Evolutionary conservation across 2,113 vertebrate species (phyloP), one percentile per base, ranked within the genome.

Genomic region (Ophiodon elongatus): DNA sequence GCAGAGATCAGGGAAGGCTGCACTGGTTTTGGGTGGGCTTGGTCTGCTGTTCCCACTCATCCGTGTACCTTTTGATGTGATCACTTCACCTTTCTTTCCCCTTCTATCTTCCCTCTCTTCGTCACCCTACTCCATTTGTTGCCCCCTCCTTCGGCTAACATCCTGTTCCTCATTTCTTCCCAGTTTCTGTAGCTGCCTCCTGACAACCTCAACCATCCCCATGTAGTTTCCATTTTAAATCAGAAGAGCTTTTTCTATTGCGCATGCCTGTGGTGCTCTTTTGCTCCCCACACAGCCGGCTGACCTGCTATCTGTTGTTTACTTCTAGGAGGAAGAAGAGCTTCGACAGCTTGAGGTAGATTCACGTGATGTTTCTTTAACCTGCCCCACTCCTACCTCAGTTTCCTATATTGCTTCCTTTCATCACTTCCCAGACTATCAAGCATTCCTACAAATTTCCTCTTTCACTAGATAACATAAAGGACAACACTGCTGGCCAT

Each of bases 311-410:
- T 94, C 81, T 94, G 76, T 91, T 89, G 80, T 92, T 67, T 37
- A 60, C 75, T 78, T 93, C 54, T 90, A 96, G 95, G 95, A 96
- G 47, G 95, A 96, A 92, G 95, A 96, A 90, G 95, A 96, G 85
- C 94, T 96, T 37, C 93, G 27, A 54, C 85, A 95, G 84, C 95
- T 96, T 92, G 94, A 96, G 95, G 95, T 96, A 96, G 90, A 95
- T 92, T 80, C 6, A 78, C 29, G 43, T 79, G 52, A 68, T 47
- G 13, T 60, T 41, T 82, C 52, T 8, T 39, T 3, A 41, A 82
- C 4, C 68, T 76, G 43, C 45, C 25, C 37, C 27, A 66, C 65
- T 47, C 27, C 37, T 43, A 39, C 3, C 45, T 50, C n/a, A 73
- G 13, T 64, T 69, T 52, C 31, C 60, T 45, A 52, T 85, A 29